A percentile compares a stretch with the other conserved stretches of the same genome.
Evolutionary conservation across 1,140 invertebrate genomes (phyloP).

Genomic region (Adoxophyes honmai): DNA sequence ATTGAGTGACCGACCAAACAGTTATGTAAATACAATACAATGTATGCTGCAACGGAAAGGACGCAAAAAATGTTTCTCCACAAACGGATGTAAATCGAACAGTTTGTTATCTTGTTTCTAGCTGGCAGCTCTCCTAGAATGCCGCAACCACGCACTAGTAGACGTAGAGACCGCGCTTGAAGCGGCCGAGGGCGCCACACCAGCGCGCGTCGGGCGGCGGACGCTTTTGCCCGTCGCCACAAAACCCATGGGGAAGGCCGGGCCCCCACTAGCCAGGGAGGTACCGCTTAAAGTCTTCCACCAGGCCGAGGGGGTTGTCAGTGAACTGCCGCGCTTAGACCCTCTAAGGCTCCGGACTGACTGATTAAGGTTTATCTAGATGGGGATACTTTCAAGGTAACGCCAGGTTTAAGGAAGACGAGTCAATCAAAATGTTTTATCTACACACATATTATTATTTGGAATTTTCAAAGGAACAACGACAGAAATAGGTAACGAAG

Average conservation of each 20-base stretch:
- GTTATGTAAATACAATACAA: no score
- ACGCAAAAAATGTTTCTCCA: background rate
- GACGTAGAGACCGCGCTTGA: conserved; percentile 67
- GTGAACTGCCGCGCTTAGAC: conserved; percentile 56
- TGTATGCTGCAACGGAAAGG: no score
- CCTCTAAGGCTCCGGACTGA: conserved; percentile 61
- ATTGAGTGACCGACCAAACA: no score
- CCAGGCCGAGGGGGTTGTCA: conserved; percentile 45
- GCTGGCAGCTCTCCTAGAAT: conserved; percentile 61
- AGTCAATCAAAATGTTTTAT: no score
- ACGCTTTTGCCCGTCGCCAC: conserved; percentile 47
- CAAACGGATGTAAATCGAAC: no score
- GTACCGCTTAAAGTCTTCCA: conserved; percentile 64
- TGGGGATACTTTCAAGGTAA: no score
- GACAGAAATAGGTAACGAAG: no score
- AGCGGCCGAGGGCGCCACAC: conserved; percentile 50
- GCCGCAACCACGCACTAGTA: conserved; percentile 60
- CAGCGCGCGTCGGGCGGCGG: conserved; percentile 30
- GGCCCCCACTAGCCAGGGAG: conserved; percentile 46
- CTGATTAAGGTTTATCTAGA: conserved; percentile 41
- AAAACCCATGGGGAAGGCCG: conserved; percentile 21
- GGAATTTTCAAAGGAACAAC: no score
- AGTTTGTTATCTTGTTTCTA: conserved; percentile 26
- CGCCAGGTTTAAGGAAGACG: no score
- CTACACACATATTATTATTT: no score